Conservation (phyloP, 2,888 invertebrate species). For the Pheosia gnoma region DNA sequence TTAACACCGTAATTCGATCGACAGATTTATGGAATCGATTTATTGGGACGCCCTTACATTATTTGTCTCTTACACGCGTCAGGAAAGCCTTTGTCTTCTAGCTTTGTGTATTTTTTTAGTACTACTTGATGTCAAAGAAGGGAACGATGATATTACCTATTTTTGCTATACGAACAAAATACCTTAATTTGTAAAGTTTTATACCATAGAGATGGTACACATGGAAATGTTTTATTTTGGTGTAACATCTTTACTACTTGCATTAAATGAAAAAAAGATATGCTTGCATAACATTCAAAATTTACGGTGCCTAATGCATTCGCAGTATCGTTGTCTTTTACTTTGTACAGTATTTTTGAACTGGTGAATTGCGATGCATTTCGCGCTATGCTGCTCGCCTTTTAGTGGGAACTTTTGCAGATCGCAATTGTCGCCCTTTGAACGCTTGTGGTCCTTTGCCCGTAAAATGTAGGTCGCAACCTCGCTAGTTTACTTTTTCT, state of each 20-base stretch:
- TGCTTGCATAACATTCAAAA: slow-evolving; percentile 46
- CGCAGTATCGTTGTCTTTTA: slow-evolving; percentile 36
- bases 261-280: slow-evolving; percentile 42
- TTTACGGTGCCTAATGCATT: slow-evolving; percentile 60
- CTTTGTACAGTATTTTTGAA: slow-evolving; percentile 39
- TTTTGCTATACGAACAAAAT: too few species aligned
- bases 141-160: too few species aligned
- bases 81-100: neutral
- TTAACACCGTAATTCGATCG: slow-evolving; percentile 51
- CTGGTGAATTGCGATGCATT: neutral
- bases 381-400: neutral
- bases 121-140: too few species aligned
- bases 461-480: slow-evolving; percentile 48
- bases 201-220: too few species aligned
- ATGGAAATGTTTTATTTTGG: too few species aligned
- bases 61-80: slow-evolving; percentile 31
- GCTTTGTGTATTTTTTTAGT: too few species aligned
- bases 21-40: slow-evolving; percentile 47
- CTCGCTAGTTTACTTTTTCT: slow-evolving; percentile 32
- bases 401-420: neutral
- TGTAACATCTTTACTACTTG: slow-evolving; percentile 11
- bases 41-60: slow-evolving; percentile 31
- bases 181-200: too few species aligned
- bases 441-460: slow-evolving; percentile 38
- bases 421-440: slow-evolving; percentile 23